Base-by-base conservation (phyloP, 2,797 vertebrate genomes). In the Thalassophryne amazonica region DNA sequence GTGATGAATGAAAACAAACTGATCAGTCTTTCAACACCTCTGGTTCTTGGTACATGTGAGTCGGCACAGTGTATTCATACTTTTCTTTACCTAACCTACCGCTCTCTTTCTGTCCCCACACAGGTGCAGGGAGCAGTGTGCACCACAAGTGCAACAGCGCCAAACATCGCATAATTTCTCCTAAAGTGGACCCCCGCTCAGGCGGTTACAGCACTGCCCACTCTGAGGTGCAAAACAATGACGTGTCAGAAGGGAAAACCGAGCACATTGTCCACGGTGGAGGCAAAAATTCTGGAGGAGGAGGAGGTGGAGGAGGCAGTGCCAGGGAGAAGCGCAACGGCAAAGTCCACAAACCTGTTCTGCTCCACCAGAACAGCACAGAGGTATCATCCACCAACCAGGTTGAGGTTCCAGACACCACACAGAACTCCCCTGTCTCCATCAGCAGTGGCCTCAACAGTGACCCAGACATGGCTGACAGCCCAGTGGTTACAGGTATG, bases 61-160 rank as follows among this genome's bases (percentile, higher is more conserved):
- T 33, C 31, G 47, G 19, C 54, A 39, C 16, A 6, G 8, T 41
- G 7, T 21, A 4, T 36, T 18, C 43, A 5, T 35, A 13, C 27
- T 35, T 13, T n/a, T 27, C 32, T 18, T 41, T 18, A 30, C 7
- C 17, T 40, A 39, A 17, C 15, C 23, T 55, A 61, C 19, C 4
- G 52, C 13, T 33, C 62, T 43, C 25, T 65, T 2, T 78, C 11
- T 80, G 14, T 61, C 34, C 40, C 21, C 50, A n/a, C 60, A 10
- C 46, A 98, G 97, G 97, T 73, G 96, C 97, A 27, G 97, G 96
- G 58, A 98, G 97, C 93, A 99, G 96, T 27, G 94, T 93, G 77
- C 97, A 99, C 85, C 97, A 99, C 90, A 99, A 99, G 90, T 99
- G 97, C 87, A 98, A 98, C 93, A 99, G 96, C 87, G 95, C 96